Evolutionary conservation across 1,140 invertebrate genomes (phyloP).

Genomic region (Periplaneta americana): DNA sequence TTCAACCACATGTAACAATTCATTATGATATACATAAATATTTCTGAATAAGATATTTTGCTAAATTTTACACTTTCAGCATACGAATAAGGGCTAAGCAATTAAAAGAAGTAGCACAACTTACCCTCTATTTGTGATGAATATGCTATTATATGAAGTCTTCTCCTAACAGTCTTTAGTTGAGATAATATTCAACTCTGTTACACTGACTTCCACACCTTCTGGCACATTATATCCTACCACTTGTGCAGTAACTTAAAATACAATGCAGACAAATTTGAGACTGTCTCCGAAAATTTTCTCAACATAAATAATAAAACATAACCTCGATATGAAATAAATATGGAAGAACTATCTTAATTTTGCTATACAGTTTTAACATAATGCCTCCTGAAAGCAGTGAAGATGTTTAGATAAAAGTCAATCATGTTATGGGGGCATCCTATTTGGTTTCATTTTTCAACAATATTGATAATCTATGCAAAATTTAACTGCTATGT

Average conservation of each 20-base stretch:
- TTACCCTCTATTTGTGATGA: neutral
- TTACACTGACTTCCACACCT: neutral
- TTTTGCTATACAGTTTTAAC: neutral
- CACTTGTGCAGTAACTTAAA: neutral
- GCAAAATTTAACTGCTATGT: neutral
- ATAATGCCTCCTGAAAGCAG: neutral
- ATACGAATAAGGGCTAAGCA: too few relatives aligned
- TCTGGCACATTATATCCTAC: neutral
- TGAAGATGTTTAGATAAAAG: neutral
- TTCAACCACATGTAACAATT: too few relatives aligned
- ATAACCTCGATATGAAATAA: neutral
- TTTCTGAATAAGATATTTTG: too few relatives aligned
- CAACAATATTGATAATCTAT: neutral
- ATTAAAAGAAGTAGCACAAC: too few relatives aligned
- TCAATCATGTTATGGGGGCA: neutral
- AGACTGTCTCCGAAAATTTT: neutral
- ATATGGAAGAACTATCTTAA: neutral
- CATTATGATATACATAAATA: too few relatives aligned
- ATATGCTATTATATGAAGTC: neutral
- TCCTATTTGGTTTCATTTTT: neutral
- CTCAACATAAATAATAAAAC: neutral
- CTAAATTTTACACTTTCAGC: too few relatives aligned
- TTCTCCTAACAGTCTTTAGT: neutral
- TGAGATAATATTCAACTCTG: too few relatives aligned
- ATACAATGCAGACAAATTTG: neutral